A percentile compares a stretch with the other conserved stretches of the same genome.
phyloP scores from a whole-genome alignment of 37 sponge, comb jelly and placozoan genomes.

The Aplysina aerophoba region DNA sequence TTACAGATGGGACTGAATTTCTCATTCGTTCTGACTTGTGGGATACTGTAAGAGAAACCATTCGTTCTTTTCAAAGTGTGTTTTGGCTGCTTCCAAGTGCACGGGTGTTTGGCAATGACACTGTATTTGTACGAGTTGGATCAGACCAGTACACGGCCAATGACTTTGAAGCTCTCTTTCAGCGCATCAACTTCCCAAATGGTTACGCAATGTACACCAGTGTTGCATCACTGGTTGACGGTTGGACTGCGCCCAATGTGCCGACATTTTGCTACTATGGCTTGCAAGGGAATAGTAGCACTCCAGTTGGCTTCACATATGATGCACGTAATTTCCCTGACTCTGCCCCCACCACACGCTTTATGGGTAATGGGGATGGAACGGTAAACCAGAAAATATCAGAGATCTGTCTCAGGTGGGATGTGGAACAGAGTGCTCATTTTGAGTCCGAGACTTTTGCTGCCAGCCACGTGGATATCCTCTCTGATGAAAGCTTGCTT shows the following conservation, averaged over 20 bases:
- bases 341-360: not conserved
- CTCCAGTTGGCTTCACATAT: too few relatives aligned
- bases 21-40: not conserved
- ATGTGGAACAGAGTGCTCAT: too few relatives aligned
- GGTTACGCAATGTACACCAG: conserved; percentile 48
- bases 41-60: not conserved
- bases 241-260: conserved; percentile 54
- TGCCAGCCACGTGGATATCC: too few relatives aligned
- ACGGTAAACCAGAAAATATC: conserved; percentile 64
- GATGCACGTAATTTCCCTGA: not conserved
- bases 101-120: conserved; percentile 17
- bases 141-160: too few relatives aligned
- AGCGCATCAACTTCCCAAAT: conserved; percentile 8
- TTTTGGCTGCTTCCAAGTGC: conserved; percentile 33
- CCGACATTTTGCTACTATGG: conserved; percentile 78
- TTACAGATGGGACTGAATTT: not conserved
- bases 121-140: conserved; percentile 31
- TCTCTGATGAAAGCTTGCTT: too few relatives aligned
- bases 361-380: conserved; percentile 73
- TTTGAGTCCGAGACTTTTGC: too few relatives aligned
- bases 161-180: too few relatives aligned
- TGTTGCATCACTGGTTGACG: conserved; percentile 31
- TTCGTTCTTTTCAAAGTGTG: conserved; percentile 2
- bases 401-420: conserved; percentile 64
- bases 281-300: not conserved